A percentile compares a stretch with the other conserved stretches of the same genome.
These are phyloP conservation scores for Anticlea derivata DNA, from an alignment of 2,888 invertebrate genomes.

Conservation along the genomic window DNA sequence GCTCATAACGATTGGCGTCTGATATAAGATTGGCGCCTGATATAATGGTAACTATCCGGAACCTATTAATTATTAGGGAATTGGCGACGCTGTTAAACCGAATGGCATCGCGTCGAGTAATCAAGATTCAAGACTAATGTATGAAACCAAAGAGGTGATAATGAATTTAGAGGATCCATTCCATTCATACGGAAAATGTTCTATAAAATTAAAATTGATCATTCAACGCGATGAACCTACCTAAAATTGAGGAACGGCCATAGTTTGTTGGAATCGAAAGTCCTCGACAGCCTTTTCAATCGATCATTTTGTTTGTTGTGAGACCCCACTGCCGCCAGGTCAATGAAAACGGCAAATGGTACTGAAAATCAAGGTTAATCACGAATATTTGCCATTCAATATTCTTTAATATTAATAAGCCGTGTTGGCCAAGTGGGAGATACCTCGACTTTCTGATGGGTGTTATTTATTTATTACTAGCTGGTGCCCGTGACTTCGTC, in stretches of 20 bases:
- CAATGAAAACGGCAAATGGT: neutral
- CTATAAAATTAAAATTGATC: neutral
- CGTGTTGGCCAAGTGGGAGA: too few species aligned
- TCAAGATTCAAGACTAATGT: neutral
- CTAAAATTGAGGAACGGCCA: neutral
- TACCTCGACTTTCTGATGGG: too few species aligned
- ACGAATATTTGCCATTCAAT: too few species aligned
- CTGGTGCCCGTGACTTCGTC: too few species aligned
- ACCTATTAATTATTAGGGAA: neutral
- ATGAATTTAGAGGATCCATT: neutral
- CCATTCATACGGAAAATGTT: neutral
- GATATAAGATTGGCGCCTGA: neutral
- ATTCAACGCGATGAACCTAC: neutral
- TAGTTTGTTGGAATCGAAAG: neutral
- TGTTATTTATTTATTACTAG: too few species aligned
- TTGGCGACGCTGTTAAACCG: neutral
- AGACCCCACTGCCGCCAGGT: too few species aligned
- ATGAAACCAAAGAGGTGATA: neutral
- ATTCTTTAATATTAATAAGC: too few species aligned
- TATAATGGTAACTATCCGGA: neutral
- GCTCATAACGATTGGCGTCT: too few species aligned
- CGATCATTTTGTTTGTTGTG: neutral
- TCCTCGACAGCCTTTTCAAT: neutral
- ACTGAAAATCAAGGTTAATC: too few species aligned
- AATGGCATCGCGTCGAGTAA: neutral